Percentiles rank a stretch among this genome's conserved stretches.
These are phyloP conservation scores for Tinea pellionella DNA, from an alignment of 2,888 invertebrate species.

Conservation along the genomic window DNA sequence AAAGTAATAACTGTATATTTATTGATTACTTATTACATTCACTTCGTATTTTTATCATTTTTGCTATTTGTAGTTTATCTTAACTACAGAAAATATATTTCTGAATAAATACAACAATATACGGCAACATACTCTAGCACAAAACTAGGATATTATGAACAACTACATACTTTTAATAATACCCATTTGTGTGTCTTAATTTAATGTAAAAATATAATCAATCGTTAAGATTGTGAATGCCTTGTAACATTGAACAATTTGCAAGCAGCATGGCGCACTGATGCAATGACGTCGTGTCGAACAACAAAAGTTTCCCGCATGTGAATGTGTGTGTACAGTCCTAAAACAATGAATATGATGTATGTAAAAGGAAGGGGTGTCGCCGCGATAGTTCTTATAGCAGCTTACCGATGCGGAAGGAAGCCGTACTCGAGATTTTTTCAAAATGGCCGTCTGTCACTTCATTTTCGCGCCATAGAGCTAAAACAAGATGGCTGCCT, in stretches of 20 bases:
- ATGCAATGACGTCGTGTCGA: background rate
- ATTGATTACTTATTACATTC: background rate
- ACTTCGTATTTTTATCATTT: background rate
- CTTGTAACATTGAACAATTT: background rate
- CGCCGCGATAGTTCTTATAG: slow-evolving; percentile 61
- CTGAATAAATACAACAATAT: no score
- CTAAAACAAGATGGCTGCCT: slow-evolving; percentile 57
- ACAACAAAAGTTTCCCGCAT: slow-evolving; percentile 58
- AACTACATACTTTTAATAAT: no score
- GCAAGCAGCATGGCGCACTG: background rate
- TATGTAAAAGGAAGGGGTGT: slow-evolving; percentile 64
- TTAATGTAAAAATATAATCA: background rate
- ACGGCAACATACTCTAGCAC: no score
- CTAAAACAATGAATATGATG: slow-evolving; percentile 66
- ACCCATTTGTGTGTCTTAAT: no score
- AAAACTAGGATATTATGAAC: no score
- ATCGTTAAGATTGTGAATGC: background rate
- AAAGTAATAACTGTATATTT: background rate
- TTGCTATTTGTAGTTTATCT: background rate
- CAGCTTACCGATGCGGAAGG: slow-evolving; percentile 62
- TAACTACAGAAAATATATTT: no score
- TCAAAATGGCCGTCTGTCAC: slow-evolving; percentile 65
- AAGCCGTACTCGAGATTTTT: slow-evolving; percentile 64
- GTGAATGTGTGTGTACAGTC: slow-evolving; percentile 19
- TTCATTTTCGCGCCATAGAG: slow-evolving; percentile 37